Evolutionary conservation across 2,888 invertebrate species (phyloP).

Genomic region (Teinopalpus imperialis): DNA sequence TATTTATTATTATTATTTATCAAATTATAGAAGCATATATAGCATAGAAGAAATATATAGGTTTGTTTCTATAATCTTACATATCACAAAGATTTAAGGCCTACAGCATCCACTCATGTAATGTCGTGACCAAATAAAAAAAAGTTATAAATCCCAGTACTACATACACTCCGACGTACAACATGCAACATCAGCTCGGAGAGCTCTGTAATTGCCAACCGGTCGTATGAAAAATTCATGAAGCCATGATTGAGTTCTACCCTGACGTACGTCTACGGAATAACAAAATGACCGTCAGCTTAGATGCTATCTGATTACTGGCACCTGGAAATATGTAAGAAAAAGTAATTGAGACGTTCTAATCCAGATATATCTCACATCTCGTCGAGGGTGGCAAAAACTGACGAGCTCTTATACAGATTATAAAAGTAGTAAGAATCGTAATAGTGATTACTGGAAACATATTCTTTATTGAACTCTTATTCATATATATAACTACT

Average conservation of each 20-base stretch:
- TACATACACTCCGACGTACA: conserved; percentile 5
- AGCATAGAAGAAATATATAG: too few species aligned
- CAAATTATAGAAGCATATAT: too few species aligned
- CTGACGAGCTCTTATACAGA: conserved; percentile 8
- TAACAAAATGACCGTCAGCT: conserved; percentile 25
- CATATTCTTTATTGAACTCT: too few species aligned
- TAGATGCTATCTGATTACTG: conserved; percentile 25
- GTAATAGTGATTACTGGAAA: too few species aligned
- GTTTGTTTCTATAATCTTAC: too few species aligned
- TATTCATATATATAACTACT: too few species aligned
- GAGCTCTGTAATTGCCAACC: conserved; percentile 49
- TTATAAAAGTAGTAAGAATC: too few species aligned
- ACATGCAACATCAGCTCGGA: conserved; percentile 11
- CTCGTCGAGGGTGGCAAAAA: conserved; percentile 16
- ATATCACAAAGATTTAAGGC: too few species aligned
- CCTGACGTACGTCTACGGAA: conserved; percentile 19
- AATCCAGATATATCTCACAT: conserved; percentile 16
- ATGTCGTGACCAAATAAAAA: too few species aligned
- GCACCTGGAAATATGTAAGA: conserved; percentile 24
- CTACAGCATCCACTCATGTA: too few species aligned
- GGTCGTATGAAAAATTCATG: conserved; percentile 71
- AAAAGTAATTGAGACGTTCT: conserved; percentile 25
- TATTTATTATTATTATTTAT: too few species aligned
- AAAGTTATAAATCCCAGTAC: not conserved
- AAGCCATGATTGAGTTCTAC: conserved; percentile 51